These are phyloP conservation scores for Eudyptes chrysolophus DNA, from an alignment of 2,113 vertebrate species.

Conservation along the genomic window DNA sequence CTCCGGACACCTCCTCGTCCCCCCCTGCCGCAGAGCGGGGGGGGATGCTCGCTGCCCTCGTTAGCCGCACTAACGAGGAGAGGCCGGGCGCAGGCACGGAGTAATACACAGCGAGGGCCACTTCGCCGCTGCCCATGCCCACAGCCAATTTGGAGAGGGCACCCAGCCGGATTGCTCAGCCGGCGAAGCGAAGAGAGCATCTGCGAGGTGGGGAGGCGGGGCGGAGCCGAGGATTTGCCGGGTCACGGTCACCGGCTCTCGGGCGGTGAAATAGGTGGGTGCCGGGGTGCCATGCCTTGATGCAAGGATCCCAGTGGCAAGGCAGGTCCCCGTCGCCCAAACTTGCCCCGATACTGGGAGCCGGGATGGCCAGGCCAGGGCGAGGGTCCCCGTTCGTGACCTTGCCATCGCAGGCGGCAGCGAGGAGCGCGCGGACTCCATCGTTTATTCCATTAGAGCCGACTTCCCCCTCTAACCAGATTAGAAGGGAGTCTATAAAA, in stretches of 20 bases:
- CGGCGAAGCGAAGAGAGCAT: not conserved
- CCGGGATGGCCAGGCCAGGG: fast-evolving
- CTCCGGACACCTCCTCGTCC: not conserved
- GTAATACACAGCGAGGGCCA: not conserved
- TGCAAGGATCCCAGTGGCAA: not conserved
- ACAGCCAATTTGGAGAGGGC: not conserved
- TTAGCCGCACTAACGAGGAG: slow-evolving; percentile 46
- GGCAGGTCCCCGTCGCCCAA: not conserved
- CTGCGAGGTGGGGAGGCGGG: not conserved
- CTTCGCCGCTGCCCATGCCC: not conserved
- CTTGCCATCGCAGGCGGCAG: not conserved
- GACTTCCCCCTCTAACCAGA: slow-evolving; percentile 69
- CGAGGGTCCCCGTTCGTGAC: not conserved
- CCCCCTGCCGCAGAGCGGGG: not conserved
- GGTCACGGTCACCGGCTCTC: fast-evolving
- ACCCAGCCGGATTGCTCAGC: not conserved
- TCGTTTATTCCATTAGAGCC: slow-evolving; percentile 62
- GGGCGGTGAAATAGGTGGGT: not conserved
- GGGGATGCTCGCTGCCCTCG: not conserved
- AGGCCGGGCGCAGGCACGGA: not conserved
- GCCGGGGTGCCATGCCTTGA: not conserved
- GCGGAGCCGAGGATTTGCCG: not conserved
- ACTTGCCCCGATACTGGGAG: not conserved
- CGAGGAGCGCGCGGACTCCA: not conserved
- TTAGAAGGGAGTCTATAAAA: slow-evolving; percentile 72